These are phyloP conservation scores for Nematolebias whitei DNA, from an alignment of 2,113 vertebrate genomes.

Conservation along the genomic window DNA sequence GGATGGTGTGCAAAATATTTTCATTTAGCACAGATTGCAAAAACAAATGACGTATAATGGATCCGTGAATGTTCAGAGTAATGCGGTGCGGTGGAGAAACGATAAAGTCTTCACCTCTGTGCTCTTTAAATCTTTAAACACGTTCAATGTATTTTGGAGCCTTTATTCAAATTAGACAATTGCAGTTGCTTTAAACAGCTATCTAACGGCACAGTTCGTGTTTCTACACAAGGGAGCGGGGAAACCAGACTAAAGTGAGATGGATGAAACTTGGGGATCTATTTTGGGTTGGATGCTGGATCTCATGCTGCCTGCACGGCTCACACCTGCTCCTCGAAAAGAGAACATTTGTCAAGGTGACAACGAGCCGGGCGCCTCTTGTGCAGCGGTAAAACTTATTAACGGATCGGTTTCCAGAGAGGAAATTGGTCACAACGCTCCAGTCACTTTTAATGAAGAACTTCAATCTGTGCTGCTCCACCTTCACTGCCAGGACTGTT, in stretches of 20 bases:
- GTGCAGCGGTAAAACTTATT: not conserved
- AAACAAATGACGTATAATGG: too few relatives aligned
- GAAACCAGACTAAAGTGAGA: conserved; percentile 19
- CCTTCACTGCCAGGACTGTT: not conserved
- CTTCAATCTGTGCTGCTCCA: not conserved
- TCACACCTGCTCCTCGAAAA: conserved; percentile 48
- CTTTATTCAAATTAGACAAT: too few relatives aligned
- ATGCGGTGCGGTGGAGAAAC: too few relatives aligned
- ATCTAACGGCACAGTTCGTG: too few relatives aligned
- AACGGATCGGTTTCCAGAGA: not conserved
- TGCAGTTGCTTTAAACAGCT: too few relatives aligned
- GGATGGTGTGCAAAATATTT: too few relatives aligned
- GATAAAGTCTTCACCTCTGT: too few relatives aligned
- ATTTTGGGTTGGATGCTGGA: conserved; percentile 20
- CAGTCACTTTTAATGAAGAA: not conserved
- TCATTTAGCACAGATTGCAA: too few relatives aligned
- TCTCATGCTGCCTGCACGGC: conserved; percentile 12
- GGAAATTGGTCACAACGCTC: not conserved
- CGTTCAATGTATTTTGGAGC: too few relatives aligned
- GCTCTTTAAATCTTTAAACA: too few relatives aligned
- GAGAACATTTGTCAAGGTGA: conserved; percentile 52
- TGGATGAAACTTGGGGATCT: conserved; percentile 26
- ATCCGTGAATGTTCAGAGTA: too few relatives aligned
- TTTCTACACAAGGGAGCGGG: not conserved
- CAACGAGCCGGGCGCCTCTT: conserved; percentile 3